Conservation (phyloP, 2,888 invertebrate genomes). For the Melanophora roralis region DNA sequence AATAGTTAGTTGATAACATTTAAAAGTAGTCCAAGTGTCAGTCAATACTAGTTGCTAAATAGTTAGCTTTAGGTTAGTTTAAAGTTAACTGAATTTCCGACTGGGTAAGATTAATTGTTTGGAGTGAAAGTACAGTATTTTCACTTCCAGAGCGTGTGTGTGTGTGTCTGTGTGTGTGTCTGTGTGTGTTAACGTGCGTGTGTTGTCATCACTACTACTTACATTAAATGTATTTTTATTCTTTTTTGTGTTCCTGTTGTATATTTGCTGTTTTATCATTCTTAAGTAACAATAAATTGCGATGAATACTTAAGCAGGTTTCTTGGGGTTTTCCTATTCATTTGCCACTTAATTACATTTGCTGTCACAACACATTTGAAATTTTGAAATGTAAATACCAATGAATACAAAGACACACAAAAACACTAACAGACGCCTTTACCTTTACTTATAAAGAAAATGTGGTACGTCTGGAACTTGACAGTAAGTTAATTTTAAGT, state of each 20-base stretch:
- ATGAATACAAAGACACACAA: neutral
- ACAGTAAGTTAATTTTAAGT: slow-evolving; percentile 24
- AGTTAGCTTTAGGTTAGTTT: too few relatives aligned
- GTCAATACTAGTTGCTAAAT: too few relatives aligned
- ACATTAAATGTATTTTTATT: slow-evolving; percentile 24
- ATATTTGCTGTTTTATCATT: neutral
- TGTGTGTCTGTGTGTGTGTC: neutral
- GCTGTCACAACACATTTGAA: slow-evolving; percentile 45
- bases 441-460: neutral
- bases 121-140: neutral
- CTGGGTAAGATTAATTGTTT: too few relatives aligned
- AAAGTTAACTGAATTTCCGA: too few relatives aligned
- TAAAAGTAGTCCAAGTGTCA: too few relatives aligned
- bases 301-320: slow-evolving; percentile 74
- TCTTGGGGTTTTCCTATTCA: slow-evolving; percentile 67
- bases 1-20: too few relatives aligned
- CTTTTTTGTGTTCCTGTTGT: slow-evolving; percentile 5
- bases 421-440: neutral
- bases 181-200: neutral
- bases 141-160: neutral
- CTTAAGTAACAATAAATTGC: slow-evolving; percentile 66
- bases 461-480: slow-evolving; percentile 37
- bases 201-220: slow-evolving; percentile 23
- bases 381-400: slow-evolving; percentile 15
- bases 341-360: slow-evolving; percentile 65